Base-by-base conservation (phyloP, 2,888 invertebrate species). In the Bellardia pandia region DNA sequence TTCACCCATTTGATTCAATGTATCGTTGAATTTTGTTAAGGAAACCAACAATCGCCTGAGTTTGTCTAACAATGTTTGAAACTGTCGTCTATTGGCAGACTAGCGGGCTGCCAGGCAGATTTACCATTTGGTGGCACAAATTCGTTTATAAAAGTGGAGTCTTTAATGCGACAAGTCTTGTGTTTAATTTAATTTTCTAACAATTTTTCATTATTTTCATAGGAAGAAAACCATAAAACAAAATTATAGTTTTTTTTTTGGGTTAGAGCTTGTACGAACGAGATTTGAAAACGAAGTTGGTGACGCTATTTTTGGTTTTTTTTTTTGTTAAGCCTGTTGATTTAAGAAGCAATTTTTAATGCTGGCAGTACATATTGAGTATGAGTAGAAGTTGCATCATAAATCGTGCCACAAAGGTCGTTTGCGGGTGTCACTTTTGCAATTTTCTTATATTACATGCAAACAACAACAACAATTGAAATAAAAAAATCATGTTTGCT, bases 351-450 rank as follows among this genome's bases (percentile, higher is more conserved):
- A 8, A 42, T 66, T 45, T 69, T n/a, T 56, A 23, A 23, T 51
- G 69, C 45, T 45, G 72, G 23, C 11, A 13, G 45, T 45, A n/a
- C n/a, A n/a, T n/a, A 9, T 45, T 83, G 60, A 76, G 87, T 81
- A 69, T 87, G 62, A 87, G 81, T 74, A 87, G 77, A 89, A 88
- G 89, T 90, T 90, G 89, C 93, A 93, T 91, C 93, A 92, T 91
- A 93, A 92, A 92, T 93, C 93, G 92, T 92, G 93, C 92, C 90
- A 89, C 91, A 92, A 92, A 92, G 93, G 93, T 92, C 92, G 92
- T 89, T 90, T 85, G 88, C 88, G 90, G 91, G 92, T 93, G 93
- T 93, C 93, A 92, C 86, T 88, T 84, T 86, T 68, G 86, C 87
- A 87, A 87, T 87, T 87, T 87, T 87, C 84, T 81, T 87, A 81